These are phyloP conservation scores for Darevskia nairensis DNA, from an alignment of 2,797 vertebrate species.

Conservation along the genomic window DNA sequence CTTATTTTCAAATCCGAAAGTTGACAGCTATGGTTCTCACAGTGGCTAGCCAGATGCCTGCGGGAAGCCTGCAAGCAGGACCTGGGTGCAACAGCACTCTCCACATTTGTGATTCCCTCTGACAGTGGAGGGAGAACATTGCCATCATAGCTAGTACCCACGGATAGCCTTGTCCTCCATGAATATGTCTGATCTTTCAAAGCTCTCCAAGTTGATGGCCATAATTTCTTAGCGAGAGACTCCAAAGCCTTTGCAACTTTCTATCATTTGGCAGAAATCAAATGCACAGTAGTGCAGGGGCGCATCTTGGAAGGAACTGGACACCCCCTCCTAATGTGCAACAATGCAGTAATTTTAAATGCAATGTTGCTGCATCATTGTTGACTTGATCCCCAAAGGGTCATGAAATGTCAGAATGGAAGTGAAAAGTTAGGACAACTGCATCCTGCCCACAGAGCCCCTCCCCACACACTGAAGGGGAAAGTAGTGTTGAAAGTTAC, in stretches of 20 bases:
- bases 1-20: too few relatives aligned
- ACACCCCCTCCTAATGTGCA: not conserved
- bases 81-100: too few relatives aligned
- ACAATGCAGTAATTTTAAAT: not conserved
- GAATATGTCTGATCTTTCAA: not conserved
- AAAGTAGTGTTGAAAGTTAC: not conserved
- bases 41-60: too few relatives aligned
- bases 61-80: too few relatives aligned
- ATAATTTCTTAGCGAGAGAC: not conserved
- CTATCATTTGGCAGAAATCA: not conserved
- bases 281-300: not conserved
- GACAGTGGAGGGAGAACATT: too few relatives aligned
- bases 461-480: not conserved
- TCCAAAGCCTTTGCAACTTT: not conserved
- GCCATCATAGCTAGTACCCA: too few relatives aligned
- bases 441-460: not conserved
- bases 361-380: not conserved
- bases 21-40: too few relatives aligned
- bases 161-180: too few relatives aligned
- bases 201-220: not conserved
- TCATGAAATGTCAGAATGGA: not conserved
- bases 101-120: too few relatives aligned
- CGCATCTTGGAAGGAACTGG: not conserved
- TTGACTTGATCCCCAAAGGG: not conserved
- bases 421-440: not conserved